Base-by-base conservation (phyloP, 2,888 invertebrate species). In the Cantharis rufa region DNA sequence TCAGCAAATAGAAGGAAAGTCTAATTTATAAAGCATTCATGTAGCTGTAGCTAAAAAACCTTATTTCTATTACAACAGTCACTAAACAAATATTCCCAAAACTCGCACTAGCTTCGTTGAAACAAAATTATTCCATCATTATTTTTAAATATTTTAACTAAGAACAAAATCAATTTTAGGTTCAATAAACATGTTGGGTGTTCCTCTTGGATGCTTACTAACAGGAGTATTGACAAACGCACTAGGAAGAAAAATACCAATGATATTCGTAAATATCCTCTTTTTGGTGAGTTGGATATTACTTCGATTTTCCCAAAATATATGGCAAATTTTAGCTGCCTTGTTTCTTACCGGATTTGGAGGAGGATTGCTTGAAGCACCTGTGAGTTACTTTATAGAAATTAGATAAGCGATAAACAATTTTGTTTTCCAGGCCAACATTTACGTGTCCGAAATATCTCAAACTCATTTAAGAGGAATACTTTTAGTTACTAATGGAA, bases 371-470 rank as follows among this genome's bases (percentile, higher is more conserved):
- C n/a, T 48, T 1, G 48, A 48, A 48, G 48, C 48, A 48, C 48
- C 48, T 13, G 48, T 48, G 7, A 48, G 48, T 48, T n/a, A n/a
- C n/a, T 7, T 7, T 48, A 48, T n/a, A n/a, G 1, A 5, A n/a
- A n/a, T 3, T 9, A 7, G 9, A n/a, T n/a, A 48, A 48, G 2
- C 2, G 7, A 48, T 48, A n/a, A 48, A 48, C 24, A n/a, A n/a
- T 48, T 2, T 16, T 28, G 4, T 79, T 76, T 84, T 85, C 15
- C 83, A 94, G 93, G 93, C 95, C 48, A 87, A 95, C 82, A 95
- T 95, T 0, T 95, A 95, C 86, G 95, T 95, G 13, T 95, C 95
- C 9, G 95, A 95, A 89, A 92, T 95, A 71, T 94, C 95, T 0
- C 93, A 95, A 85, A 95, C 95, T 0, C 92, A 94, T 84, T 90